Evolutionary conservation across 2,797 vertebrate genomes (phyloP).

Genomic region (Chrosomus eos): DNA sequence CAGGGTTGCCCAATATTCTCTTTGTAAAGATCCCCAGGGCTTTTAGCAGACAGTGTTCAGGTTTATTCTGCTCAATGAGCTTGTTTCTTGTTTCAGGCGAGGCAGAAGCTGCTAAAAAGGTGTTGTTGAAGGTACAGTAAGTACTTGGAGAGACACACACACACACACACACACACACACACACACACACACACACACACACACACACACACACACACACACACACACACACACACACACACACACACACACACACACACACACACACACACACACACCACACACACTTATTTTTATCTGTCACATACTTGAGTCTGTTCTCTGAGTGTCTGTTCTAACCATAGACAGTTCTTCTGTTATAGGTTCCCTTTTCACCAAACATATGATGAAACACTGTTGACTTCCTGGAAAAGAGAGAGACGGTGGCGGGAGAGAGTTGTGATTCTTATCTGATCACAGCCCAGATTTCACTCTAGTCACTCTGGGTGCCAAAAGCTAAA

Average conservation of each 20-base stretch:
- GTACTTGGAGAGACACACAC: not conserved
- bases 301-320: not conserved
- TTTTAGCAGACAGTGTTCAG: not conserved
- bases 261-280: not conserved
- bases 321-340: not conserved
- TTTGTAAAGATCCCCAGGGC: not conserved
- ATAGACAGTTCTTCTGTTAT: not conserved
- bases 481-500: not conserved
- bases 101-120: not conserved
- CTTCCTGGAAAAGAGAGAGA: constrained; percentile 8
- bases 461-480: constrained; percentile 11
- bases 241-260: not conserved
- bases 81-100: not conserved
- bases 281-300: not conserved
- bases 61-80: not conserved
- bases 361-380: not conserved
- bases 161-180: not conserved
- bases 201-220: not conserved
- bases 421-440: not conserved
- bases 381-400: constrained; percentile 5
- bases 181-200: not conserved
- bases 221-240: not conserved
- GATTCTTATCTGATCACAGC: constrained; percentile 2
- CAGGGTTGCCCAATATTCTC: not conserved
- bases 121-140: constrained; percentile 10